These are phyloP conservation scores for Gallinago solitaria DNA, from an alignment of 2,797 vertebrate species.

Conservation along the genomic window DNA sequence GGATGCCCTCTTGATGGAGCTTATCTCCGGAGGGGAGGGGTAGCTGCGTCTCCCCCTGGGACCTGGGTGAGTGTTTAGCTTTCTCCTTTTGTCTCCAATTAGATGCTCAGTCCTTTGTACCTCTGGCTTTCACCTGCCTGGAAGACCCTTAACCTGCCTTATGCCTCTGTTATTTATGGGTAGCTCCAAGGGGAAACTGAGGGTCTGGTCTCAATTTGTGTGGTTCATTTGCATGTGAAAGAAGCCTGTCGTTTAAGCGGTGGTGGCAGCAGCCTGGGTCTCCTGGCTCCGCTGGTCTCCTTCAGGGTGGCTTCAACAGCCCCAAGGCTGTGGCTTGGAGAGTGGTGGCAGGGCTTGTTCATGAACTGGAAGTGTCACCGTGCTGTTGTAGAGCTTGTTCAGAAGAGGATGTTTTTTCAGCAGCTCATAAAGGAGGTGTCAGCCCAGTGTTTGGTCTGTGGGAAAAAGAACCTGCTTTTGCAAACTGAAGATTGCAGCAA, in stretches of 20 bases:
- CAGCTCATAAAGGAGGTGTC: constrained; percentile 26
- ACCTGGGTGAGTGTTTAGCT: not conserved
- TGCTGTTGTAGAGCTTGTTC: not conserved
- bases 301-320: not conserved
- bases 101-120: not conserved
- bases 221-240: constrained; percentile 23
- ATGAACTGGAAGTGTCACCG: not conserved
- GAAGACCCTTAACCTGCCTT: not conserved
- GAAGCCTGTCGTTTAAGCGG: not conserved
- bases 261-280: not conserved
- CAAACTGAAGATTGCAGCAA: not conserved
- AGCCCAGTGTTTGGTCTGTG: not conserved
- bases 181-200: not conserved
- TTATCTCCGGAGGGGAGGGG: not conserved
- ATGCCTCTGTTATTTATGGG: not conserved
- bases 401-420: not conserved
- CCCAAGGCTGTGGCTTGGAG: not conserved
- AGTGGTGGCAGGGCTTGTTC: not conserved
- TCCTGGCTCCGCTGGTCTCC: accelerated
- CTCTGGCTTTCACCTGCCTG: not conserved
- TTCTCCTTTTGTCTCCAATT: not conserved
- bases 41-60: not conserved
- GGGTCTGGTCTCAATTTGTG: not conserved
- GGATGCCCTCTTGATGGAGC: not conserved
- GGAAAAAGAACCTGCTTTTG: not conserved